Conservation (phyloP, 2,797 vertebrate genomes). For the Danio aesculapii region DNA sequence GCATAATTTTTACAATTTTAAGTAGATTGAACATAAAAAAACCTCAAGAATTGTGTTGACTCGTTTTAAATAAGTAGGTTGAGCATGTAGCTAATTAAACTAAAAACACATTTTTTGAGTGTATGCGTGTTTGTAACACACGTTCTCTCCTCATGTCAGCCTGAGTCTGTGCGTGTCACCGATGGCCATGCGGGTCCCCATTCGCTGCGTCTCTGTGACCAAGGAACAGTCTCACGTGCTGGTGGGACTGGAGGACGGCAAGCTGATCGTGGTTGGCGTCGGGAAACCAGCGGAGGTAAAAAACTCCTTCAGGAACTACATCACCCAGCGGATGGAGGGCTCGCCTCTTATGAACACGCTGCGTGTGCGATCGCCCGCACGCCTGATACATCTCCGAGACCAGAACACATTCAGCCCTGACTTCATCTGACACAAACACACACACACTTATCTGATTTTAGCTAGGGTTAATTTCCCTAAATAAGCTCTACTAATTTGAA, state of each 20-base stretch:
- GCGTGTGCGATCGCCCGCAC: conserved; percentile 83
- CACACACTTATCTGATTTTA: conserved; percentile 15
- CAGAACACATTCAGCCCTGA: conserved; percentile 75
- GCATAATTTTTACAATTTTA: too few species aligned
- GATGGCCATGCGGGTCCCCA: conserved; percentile 91
- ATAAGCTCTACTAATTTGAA: background rate
- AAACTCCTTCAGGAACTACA: conserved; percentile 86
- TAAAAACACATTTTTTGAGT: too few species aligned
- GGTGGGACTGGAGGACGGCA: conserved; percentile 94
- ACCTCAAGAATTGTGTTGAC: too few species aligned
- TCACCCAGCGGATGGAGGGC: conserved; percentile 85
- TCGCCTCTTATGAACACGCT: conserved; percentile 84
- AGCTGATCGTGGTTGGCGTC: conserved; percentile 95
- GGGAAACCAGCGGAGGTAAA: conserved; percentile 98
- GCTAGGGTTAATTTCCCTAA: conserved; percentile 55
- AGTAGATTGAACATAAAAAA: too few species aligned
- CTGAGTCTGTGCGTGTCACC: conserved; percentile 85
- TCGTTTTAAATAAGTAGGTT: too few species aligned
- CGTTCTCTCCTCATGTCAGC: conserved; percentile 74
- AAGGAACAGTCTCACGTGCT: conserved; percentile 95
- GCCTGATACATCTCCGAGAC: conserved; percentile 84
- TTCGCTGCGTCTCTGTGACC: conserved; percentile 91
- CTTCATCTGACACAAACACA: background rate
- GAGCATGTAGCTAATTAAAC: too few species aligned
- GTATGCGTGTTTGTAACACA: too few species aligned